A percentile compares a stretch with the other conserved stretches of the same genome.
Conservation (phyloP, 30 jellyfish, hydroid and myxozoan species). For the Hydractinia echinata region DNA sequence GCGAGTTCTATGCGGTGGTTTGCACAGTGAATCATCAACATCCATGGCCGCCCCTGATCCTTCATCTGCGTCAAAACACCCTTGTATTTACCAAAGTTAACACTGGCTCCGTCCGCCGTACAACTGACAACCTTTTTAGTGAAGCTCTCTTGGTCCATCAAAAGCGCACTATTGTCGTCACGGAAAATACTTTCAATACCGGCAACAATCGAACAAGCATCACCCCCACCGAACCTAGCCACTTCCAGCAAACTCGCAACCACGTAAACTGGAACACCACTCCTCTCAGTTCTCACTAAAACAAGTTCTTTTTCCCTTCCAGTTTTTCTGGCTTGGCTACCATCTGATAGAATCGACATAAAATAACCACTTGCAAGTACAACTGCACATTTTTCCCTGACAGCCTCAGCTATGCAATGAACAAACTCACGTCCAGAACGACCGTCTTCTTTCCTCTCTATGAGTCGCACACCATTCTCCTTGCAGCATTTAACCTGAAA, state of each 20-base stretch:
- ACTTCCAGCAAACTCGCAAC: conserved; percentile 14
- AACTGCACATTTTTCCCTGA: conserved; percentile 24
- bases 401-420: conserved; percentile 47
- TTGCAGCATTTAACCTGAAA: conserved; percentile 29
- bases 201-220: conserved; percentile 22
- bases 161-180: too few relatives aligned
- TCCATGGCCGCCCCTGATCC: conserved; percentile 24
- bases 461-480: conserved; percentile 28
- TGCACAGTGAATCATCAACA: conserved; percentile 23
- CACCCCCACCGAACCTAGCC: conserved; percentile 25
- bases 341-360: background rate
- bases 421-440: conserved; percentile 35
- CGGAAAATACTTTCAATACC: conserved; percentile 17
- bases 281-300: too few relatives aligned
- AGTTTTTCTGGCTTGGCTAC: too few relatives aligned
- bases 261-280: too few relatives aligned
- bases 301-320: too few relatives aligned
- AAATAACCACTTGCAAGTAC: conserved; percentile 27
- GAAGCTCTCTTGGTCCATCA: too few relatives aligned
- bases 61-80: conserved; percentile 21
- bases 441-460: conserved; percentile 37
- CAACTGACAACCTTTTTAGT: conserved; percentile 2
- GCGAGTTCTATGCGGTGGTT: conserved; percentile 21
- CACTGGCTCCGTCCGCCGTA: too few relatives aligned
- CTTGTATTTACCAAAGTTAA: too few relatives aligned